Evolutionary conservation across 1,140 invertebrate species (phyloP).

Genomic region (Drosophila nigrodunni): DNA sequence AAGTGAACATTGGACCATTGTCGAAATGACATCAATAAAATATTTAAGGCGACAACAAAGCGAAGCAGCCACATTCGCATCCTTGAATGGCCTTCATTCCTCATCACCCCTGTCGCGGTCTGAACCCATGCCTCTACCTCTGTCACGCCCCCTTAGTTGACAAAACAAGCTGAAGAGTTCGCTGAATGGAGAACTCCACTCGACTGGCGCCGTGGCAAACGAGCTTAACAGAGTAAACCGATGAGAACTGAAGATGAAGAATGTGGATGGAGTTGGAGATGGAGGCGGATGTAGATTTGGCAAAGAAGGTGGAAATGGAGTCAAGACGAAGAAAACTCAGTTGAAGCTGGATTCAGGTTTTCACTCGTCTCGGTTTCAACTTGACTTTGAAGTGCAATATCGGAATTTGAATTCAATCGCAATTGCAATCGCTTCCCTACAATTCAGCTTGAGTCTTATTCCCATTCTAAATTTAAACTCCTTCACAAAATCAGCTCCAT

Average conservation of each 20-base stretch:
- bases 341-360: slow-evolving; percentile 33
- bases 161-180: slow-evolving; percentile 36
- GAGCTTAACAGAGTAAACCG: slow-evolving; percentile 47
- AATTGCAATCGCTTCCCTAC: slow-evolving; percentile 51
- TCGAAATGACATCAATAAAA: slow-evolving; percentile 80
- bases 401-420: slow-evolving; percentile 77
- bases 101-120: slow-evolving; percentile 7
- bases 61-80: slow-evolving; percentile 33
- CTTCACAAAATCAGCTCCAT: slow-evolving; percentile 13
- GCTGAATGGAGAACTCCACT: slow-evolving; percentile 37
- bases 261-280: neutral
- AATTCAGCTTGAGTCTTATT: slow-evolving; percentile 10
- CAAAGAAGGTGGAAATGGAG: slow-evolving; percentile 3
- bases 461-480: neutral
- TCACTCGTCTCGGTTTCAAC: slow-evolving; percentile 64
- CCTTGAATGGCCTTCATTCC: slow-evolving; percentile 28
- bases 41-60: slow-evolving; percentile 69
- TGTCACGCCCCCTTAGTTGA: slow-evolving; percentile 23
- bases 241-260: slow-evolving; percentile 31
- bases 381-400: slow-evolving; percentile 68
- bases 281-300: neutral
- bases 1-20: slow-evolving; percentile 68
- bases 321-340: slow-evolving; percentile 12
- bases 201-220: slow-evolving; percentile 36
- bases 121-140: neutral